phyloP scores from a whole-genome alignment of 1,140 invertebrate species.

The Cepaea nemoralis region DNA sequence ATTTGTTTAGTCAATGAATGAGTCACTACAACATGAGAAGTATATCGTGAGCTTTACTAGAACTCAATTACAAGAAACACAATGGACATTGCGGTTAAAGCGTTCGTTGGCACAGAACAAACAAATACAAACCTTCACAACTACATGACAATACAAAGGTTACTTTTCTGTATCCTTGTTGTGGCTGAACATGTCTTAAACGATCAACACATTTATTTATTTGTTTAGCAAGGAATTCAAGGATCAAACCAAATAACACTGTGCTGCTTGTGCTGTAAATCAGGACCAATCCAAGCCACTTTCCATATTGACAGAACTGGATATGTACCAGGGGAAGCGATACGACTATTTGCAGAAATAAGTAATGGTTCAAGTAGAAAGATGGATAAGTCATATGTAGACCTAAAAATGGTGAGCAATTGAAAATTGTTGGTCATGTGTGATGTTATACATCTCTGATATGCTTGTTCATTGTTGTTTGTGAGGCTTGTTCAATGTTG shows the following conservation, averaged over 20 bases:
- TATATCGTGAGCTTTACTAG: too few species aligned
- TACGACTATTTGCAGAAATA: slow-evolving; percentile 54
- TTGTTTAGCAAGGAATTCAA: slow-evolving; percentile 6
- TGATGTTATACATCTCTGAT: too few species aligned
- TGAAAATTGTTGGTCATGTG: too few species aligned
- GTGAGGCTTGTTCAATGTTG: too few species aligned
- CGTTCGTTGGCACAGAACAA: too few species aligned
- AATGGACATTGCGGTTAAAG: too few species aligned
- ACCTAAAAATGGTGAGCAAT: slow-evolving; percentile 44
- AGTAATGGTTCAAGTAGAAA: slow-evolving; percentile 47
- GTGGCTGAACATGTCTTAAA: too few species aligned
- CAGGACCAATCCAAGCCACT: slow-evolving; percentile 54
- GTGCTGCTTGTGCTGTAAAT: slow-evolving; percentile 59
- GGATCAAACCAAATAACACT: slow-evolving; percentile 50
- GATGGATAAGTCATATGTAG: slow-evolving; percentile 46
- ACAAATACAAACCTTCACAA: too few species aligned
- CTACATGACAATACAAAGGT: not conserved
- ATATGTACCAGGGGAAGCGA: slow-evolving; percentile 61
- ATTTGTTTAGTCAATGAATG: too few species aligned
- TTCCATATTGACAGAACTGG: slow-evolving; percentile 52
- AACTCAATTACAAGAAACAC: too few species aligned
- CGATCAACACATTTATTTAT: not conserved
- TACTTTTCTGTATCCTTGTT: not conserved
- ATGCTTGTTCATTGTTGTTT: too few species aligned
- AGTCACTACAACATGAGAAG: too few species aligned